Conservation (phyloP, 2,113 vertebrate species). For the Hippoglossus stenolepis region DNA sequence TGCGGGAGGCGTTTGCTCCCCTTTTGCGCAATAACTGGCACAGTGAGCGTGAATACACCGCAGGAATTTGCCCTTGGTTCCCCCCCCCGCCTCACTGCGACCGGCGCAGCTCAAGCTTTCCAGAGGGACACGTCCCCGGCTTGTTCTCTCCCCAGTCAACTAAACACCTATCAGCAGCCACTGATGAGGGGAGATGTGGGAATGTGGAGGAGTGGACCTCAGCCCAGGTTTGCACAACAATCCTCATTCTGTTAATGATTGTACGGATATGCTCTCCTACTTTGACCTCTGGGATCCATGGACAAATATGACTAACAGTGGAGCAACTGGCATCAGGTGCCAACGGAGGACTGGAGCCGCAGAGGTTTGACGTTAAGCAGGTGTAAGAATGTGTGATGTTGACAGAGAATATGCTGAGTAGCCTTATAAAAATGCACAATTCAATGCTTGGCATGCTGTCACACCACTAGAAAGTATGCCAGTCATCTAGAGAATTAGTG, state of each 20-base stretch:
- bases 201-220: slow-evolving; percentile 4
- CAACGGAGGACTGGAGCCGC: neutral
- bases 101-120: neutral
- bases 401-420: slow-evolving; percentile 7
- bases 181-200: neutral
- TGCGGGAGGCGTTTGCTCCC: slow-evolving; percentile 24
- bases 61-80: slow-evolving; percentile 58
- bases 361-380: neutral
- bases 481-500: slow-evolving; percentile 45
- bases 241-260: slow-evolving; percentile 71
- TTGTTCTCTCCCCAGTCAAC: neutral
- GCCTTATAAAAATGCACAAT: slow-evolving; percentile 21
- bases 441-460: slow-evolving; percentile 54
- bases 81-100: neutral
- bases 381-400: neutral
- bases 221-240: slow-evolving; percentile 29
- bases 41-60: slow-evolving; percentile 52
- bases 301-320: slow-evolving; percentile 40
- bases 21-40: slow-evolving; percentile 59
- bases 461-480: slow-evolving; percentile 52
- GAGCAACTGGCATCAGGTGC: neutral
- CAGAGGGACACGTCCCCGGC: neutral
- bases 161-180: slow-evolving; percentile 6
- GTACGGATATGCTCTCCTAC: slow-evolving; percentile 4
- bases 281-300: slow-evolving; percentile 41